phyloP scores from a whole-genome alignment of 2,888 invertebrate species.

The Ectemnius cavifrons region DNA sequence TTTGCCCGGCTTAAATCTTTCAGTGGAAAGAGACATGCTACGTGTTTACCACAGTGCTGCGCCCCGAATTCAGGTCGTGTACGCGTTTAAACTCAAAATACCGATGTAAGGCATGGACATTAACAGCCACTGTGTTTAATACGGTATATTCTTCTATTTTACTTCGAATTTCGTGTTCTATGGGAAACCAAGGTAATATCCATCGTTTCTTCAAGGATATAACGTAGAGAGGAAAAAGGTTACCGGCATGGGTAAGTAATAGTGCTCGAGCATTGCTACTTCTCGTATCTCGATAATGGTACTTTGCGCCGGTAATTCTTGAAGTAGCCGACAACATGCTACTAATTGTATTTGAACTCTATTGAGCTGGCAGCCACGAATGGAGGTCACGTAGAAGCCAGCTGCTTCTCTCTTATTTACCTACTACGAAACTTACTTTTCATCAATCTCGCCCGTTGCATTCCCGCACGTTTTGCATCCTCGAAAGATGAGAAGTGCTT shows the following conservation, averaged over 20 bases:
- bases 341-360: constrained; percentile 12
- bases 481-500: too few relatives aligned
- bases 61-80: constrained; percentile 10
- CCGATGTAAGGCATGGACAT: too few relatives aligned
- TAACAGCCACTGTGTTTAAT: too few relatives aligned
- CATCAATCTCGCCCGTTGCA: constrained; percentile 2
- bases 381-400: constrained; percentile 11
- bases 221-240: too few relatives aligned
- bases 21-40: too few relatives aligned
- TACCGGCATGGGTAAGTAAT: neutral
- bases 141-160: too few relatives aligned
- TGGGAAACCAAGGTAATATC: too few relatives aligned
- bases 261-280: neutral
- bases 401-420: constrained; percentile 4
- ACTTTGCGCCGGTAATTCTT: neutral
- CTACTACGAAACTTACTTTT: neutral
- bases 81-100: too few relatives aligned
- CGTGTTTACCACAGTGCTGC: neutral
- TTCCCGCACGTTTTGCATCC: neutral
- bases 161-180: too few relatives aligned
- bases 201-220: too few relatives aligned
- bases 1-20: too few relatives aligned
- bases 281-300: neutral
- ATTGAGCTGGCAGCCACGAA: neutral
- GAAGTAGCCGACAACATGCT: neutral